A percentile compares a stretch with the other conserved stretches of the same genome.
These are phyloP conservation scores for Aphidius colemani DNA, from an alignment of 2,888 invertebrate genomes.

Conservation along the genomic window DNA sequence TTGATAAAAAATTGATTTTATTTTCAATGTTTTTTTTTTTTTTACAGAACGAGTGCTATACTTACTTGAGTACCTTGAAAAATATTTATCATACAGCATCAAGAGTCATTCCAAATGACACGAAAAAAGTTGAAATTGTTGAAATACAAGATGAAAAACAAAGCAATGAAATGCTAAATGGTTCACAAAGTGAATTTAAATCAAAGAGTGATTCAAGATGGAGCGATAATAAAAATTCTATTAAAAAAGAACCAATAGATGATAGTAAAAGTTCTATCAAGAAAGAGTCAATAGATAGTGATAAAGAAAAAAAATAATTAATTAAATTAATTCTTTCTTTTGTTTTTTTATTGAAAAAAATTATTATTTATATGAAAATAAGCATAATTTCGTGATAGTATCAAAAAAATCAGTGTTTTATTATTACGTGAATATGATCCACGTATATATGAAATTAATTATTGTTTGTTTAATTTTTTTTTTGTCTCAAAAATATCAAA, in stretches of 20 bases:
- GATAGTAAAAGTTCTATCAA: slow-evolving; percentile 44
- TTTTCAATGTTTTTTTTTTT: slow-evolving; percentile 3
- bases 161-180: slow-evolving; percentile 51
- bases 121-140: slow-evolving; percentile 56
- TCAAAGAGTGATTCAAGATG: slow-evolving; percentile 56
- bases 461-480: too few species aligned
- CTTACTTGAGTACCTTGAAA: slow-evolving; percentile 70
- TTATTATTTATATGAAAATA: slow-evolving; percentile 10
- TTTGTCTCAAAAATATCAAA: too few species aligned
- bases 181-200: slow-evolving; percentile 54
- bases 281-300: slow-evolving; percentile 19
- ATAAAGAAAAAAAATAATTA: slow-evolving; percentile 14
- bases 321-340: background rate
- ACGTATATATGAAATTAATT: too few species aligned
- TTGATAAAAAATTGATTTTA: background rate
- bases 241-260: slow-evolving; percentile 52
- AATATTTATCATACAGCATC: slow-evolving; percentile 55
- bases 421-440: too few species aligned
- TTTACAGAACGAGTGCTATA: slow-evolving; percentile 70
- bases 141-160: slow-evolving; percentile 57
- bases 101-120: slow-evolving; percentile 52
- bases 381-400: slow-evolving; percentile 10
- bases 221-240: slow-evolving; percentile 51
- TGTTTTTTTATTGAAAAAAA: background rate
- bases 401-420: background rate